phyloP scores from a whole-genome alignment of 2,888 invertebrate species.

The Chrysotoxum bicinctum region DNA sequence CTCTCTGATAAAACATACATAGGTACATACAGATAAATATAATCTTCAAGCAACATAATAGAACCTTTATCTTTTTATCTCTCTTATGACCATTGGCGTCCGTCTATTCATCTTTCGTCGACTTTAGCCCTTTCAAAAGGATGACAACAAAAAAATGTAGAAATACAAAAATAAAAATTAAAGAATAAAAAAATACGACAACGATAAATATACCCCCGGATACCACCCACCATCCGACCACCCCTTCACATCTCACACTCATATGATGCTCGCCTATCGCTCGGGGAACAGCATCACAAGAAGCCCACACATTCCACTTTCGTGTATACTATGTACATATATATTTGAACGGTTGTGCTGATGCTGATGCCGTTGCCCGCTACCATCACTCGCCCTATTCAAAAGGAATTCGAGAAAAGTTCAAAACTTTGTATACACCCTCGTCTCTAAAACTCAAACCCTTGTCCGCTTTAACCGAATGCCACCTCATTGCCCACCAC shows the following conservation, averaged over 20 bases:
- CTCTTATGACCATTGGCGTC: constrained; percentile 47
- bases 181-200: constrained; percentile 40
- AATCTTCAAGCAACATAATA: not conserved
- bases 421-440: constrained; percentile 64
- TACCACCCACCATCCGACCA: constrained; percentile 20
- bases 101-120: constrained; percentile 54
- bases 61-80: constrained; percentile 18
- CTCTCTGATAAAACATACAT: not conserved
- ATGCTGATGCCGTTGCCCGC: constrained; percentile 10
- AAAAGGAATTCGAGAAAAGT: constrained; percentile 72
- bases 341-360: constrained; percentile 6
- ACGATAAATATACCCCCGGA: constrained; percentile 48
- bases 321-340: too few relatives aligned
- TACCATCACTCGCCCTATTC: constrained; percentile 43
- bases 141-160: constrained; percentile 15
- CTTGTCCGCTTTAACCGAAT: constrained; percentile 17
- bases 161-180: constrained; percentile 52
- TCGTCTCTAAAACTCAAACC: constrained; percentile 61
- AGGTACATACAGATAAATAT: not conserved
- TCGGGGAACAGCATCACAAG: constrained; percentile 22
- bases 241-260: not conserved
- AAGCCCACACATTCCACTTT: constrained; percentile 55
- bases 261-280: not conserved
- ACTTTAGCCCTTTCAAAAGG: constrained; percentile 9
- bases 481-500: constrained; percentile 38